Evolutionary conservation across 2,113 vertebrate genomes (phyloP).

Genomic region (Herpailurus yagouaroundi): DNA sequence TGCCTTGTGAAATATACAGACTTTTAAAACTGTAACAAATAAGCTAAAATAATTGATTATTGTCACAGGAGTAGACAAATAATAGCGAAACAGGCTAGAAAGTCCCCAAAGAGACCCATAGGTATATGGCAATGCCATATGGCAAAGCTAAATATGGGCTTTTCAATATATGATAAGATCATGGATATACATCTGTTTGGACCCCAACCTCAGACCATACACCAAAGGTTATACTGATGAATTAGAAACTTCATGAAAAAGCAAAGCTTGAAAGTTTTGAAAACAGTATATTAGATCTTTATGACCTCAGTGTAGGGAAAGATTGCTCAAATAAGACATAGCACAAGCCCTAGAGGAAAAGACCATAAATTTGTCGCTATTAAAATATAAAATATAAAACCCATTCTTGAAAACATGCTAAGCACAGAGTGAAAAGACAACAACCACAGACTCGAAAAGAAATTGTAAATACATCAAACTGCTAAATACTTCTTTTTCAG

Average conservation of each 20-base stretch:
- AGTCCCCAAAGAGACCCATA: not conserved
- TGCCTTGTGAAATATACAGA: not conserved
- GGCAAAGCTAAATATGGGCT: not conserved
- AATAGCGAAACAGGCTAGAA: not conserved
- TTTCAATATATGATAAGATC: not conserved
- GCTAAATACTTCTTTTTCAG: not conserved
- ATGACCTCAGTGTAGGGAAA: not conserved
- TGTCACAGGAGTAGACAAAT: not conserved
- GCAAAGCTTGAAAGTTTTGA: not conserved
- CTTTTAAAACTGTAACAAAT: not conserved
- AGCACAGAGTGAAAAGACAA: not conserved
- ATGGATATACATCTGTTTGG: not conserved
- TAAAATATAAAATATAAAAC: not conserved
- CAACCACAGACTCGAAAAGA: not conserved
- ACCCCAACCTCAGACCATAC: not conserved
- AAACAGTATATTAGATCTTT: not conserved
- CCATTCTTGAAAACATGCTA: not conserved
- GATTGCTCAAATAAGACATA: not conserved
- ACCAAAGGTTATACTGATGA: not conserved
- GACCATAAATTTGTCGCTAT: not conserved
- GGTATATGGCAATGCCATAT: not conserved
- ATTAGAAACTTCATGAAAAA: not conserved
- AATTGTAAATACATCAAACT: not conserved
- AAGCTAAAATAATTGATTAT: not conserved
- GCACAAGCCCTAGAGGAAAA: not conserved